A percentile compares a stretch with the other conserved stretches of the same genome.
These are phyloP conservation scores for Neomorphus geoffroyi DNA, from an alignment of 2,797 vertebrate species.

Conservation along the genomic window DNA sequence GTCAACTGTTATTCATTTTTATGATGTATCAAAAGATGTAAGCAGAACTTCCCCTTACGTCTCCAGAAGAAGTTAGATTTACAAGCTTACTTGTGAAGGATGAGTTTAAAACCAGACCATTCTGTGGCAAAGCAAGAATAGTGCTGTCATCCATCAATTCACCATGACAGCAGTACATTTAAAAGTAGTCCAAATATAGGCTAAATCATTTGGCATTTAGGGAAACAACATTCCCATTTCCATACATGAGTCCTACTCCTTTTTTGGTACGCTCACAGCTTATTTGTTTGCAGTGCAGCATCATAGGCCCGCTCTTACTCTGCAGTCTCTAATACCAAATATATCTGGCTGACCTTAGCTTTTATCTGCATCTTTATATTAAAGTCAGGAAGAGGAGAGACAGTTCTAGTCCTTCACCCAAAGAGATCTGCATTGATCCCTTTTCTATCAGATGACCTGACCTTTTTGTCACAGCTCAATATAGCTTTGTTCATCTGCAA, in stretches of 20 bases:
- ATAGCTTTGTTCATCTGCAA: not conserved
- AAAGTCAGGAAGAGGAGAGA: not conserved
- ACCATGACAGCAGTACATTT: not conserved
- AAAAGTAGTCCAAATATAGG: not conserved
- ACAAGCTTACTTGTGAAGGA: not conserved
- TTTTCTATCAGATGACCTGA: not conserved
- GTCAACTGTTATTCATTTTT: not conserved
- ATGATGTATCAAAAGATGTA: not conserved
- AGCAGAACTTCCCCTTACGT: not conserved
- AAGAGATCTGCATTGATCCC: not conserved
- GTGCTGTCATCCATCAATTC: not conserved
- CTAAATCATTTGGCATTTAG: not conserved
- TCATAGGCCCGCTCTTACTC: not conserved
- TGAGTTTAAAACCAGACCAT: not conserved
- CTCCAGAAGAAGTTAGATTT: not conserved
- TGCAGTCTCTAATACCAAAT: not conserved
- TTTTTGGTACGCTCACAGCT: not conserved
- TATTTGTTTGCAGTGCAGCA: not conserved
- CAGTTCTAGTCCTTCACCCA: not conserved
- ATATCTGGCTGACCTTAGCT: not conserved
- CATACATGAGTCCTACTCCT: not conserved
- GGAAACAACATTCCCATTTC: not conserved
- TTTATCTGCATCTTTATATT: not conserved
- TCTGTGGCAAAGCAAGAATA: not conserved
- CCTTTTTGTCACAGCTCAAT: not conserved